A percentile compares a stretch with the other conserved stretches of the same genome.
Evolutionary conservation across 2,888 invertebrate genomes (phyloP).

Genomic region (Melinaea menophilus): DNA sequence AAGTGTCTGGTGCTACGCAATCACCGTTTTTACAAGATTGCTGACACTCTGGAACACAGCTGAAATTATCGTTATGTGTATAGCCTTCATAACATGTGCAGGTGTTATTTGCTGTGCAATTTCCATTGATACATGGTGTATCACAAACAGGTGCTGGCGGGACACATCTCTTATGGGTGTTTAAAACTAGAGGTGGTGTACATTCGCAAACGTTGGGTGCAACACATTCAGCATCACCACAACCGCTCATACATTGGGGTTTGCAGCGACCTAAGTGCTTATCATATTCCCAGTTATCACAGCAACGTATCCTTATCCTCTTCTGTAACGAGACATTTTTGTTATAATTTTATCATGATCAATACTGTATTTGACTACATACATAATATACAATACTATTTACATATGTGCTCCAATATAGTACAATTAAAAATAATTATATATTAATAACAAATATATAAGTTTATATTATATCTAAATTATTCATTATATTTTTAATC

Average conservation of each 20-base stretch:
- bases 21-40: constrained; percentile 48
- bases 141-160: constrained; percentile 48
- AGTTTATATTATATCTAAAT: too few relatives aligned
- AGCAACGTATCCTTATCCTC: constrained; percentile 22
- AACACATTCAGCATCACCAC: constrained; percentile 49
- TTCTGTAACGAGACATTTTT: background rate
- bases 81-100: constrained; percentile 54
- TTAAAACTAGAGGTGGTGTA: constrained; percentile 35
- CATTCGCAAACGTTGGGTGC: constrained; percentile 49
- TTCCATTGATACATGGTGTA: constrained; percentile 54
- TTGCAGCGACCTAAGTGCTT: constrained; percentile 30
- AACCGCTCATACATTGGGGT: constrained; percentile 41
- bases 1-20: constrained; percentile 56
- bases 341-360: too few relatives aligned
- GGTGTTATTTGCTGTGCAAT: constrained; percentile 42
- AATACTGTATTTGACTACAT: too few relatives aligned
- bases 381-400: too few relatives aligned
- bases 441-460: too few relatives aligned
- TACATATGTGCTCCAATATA: too few relatives aligned
- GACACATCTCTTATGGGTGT: constrained; percentile 32
- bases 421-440: too few relatives aligned
- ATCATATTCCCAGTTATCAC: constrained; percentile 26
- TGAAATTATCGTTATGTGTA: constrained; percentile 15
- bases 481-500: too few relatives aligned
- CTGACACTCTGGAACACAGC: constrained; percentile 36